Conservation (phyloP, 2,113 vertebrate species). For the Hoplias malabaricus region DNA sequence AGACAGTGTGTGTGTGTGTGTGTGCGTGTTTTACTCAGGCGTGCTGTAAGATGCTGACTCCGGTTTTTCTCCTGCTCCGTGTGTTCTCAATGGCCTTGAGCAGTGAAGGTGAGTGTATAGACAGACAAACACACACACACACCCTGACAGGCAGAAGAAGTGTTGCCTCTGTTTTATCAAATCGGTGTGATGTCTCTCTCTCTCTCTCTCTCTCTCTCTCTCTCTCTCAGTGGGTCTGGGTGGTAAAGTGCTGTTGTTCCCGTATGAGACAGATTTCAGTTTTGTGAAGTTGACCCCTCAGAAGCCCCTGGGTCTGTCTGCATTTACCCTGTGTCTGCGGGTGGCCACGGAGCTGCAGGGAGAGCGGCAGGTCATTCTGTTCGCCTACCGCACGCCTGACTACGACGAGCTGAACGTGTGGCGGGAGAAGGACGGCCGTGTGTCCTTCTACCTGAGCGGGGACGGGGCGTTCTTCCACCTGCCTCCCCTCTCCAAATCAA, state of each 20-base stretch:
- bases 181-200: too few species aligned
- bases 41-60: conserved; percentile 39
- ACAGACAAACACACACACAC: too few species aligned
- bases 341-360: conserved; percentile 72
- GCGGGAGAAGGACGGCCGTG: conserved; percentile 70
- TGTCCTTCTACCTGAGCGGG: conserved; percentile 72
- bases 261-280: conserved; percentile 76
- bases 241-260: conserved; percentile 75
- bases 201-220: background rate
- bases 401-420: conserved; percentile 78
- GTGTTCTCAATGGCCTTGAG: conserved; percentile 46
- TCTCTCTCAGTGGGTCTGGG: conserved; percentile 64
- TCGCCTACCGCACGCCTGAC: conserved; percentile 75
- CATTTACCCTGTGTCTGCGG: conserved; percentile 78
- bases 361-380: conserved; percentile 74
- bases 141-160: too few species aligned
- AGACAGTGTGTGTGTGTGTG: conserved; percentile 58
- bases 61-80: conserved; percentile 41
- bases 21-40: background rate
- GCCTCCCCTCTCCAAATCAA: conserved; percentile 67
- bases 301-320: conserved; percentile 69
- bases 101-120: conserved; percentile 62
- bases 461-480: conserved; percentile 69
- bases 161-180: too few species aligned
- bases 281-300: conserved; percentile 71